Evolutionary conservation across 2,797 vertebrate genomes (phyloP).

Genomic region (Trachurus trachurus): DNA sequence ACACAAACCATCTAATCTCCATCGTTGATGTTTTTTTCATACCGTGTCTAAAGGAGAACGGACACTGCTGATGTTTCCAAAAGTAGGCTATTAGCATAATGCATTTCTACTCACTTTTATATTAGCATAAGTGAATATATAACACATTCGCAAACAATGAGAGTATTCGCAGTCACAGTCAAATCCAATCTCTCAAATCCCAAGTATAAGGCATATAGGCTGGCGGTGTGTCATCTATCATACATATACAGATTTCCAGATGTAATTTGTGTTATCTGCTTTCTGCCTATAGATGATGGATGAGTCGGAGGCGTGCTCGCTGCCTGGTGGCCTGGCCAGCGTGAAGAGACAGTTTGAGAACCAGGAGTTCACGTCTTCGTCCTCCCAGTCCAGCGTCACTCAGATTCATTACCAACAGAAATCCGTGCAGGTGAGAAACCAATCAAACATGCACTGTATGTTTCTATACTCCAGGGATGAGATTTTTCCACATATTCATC

Average conservation of each 20-base stretch:
- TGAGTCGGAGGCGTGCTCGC: conserved; percentile 88
- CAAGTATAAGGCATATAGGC: not conserved
- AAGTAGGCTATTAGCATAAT: conserved; percentile 31
- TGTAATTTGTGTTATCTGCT: conserved; percentile 33
- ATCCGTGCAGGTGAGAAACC: conserved; percentile 87
- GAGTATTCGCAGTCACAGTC: conserved; percentile 24
- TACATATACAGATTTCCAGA: not conserved
- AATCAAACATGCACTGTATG: too few species aligned
- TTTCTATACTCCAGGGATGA: too few species aligned
- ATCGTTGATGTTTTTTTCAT: not conserved
- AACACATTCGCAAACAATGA: conserved; percentile 28
- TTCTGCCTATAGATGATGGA: conserved; percentile 85
- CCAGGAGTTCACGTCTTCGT: conserved; percentile 81
- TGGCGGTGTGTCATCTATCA: not conserved
- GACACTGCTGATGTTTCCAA: not conserved
- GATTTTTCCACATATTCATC: too few species aligned
- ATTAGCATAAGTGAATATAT: conserved; percentile 23
- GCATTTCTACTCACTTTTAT: conserved; percentile 21
- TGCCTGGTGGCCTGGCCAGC: conserved; percentile 94
- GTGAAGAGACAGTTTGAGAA: conserved; percentile 96
- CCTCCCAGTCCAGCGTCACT: conserved; percentile 86
- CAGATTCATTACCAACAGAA: conserved; percentile 88
- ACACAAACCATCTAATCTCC: not conserved
- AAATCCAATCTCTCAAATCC: conserved; percentile 16
- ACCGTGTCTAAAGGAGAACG: conserved; percentile 8